These are phyloP conservation scores for Chrysemys picta DNA, from an alignment of 2,113 vertebrate genomes.

Conservation along the genomic window DNA sequence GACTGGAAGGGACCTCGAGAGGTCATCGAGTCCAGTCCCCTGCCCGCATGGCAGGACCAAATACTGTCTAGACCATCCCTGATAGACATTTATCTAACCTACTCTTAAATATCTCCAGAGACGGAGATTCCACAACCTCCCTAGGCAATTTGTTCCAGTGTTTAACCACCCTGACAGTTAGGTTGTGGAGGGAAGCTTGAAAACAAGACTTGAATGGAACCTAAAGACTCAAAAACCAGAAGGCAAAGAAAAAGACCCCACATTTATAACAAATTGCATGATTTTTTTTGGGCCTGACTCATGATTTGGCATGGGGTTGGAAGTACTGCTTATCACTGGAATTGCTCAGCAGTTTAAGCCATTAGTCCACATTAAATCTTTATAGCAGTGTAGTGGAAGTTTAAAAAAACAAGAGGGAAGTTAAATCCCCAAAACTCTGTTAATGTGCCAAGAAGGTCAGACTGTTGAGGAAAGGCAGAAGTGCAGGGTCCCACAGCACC, in stretches of 20 bases:
- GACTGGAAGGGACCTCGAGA: no score
- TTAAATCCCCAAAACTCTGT: not conserved
- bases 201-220: rapidly evolving
- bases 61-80: no score
- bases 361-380: not conserved
- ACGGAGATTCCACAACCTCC: no score
- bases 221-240: not conserved
- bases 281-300: not conserved
- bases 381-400: not conserved
- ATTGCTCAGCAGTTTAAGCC: not conserved
- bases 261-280: not conserved
- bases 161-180: no score
- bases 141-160: no score
- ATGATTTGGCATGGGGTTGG: not conserved
- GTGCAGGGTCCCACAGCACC: not conserved
- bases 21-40: no score
- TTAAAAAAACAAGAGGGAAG: not conserved
- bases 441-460: not conserved
- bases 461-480: not conserved
- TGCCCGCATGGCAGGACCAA: no score
- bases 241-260: not conserved
- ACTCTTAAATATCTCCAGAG: no score
- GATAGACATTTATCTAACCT: no score
- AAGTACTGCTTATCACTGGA: not conserved
- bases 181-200: not conserved